Conservation (phyloP, 2,797 vertebrate species). For the Semotilus atromaculatus region DNA sequence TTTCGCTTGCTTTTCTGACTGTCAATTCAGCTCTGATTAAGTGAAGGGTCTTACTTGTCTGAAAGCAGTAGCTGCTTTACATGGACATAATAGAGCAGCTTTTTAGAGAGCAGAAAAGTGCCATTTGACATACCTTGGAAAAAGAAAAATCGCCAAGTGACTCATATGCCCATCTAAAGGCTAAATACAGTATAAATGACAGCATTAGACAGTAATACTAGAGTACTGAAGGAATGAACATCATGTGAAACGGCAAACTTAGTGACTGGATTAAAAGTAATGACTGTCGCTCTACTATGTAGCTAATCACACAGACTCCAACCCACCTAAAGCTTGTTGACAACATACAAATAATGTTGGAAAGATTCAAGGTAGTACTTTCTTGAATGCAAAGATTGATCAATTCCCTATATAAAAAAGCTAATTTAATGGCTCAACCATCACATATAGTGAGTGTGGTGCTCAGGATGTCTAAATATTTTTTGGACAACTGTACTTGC, state of each 20-base stretch:
- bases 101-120: constrained; percentile 24
- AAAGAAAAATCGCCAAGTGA: constrained; percentile 2
- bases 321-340: constrained; percentile 4
- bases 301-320: constrained; percentile 36
- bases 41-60: constrained; percentile 4
- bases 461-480: too few species aligned
- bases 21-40: constrained; percentile 25
- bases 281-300: constrained; percentile 6
- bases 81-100: background rate
- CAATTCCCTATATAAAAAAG: background rate
- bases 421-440: background rate
- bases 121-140: constrained; percentile 12
- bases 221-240: background rate
- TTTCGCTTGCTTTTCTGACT: constrained; percentile 15
- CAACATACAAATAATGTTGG: background rate
- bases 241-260: constrained; percentile 17
- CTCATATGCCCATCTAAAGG: constrained; percentile 12
- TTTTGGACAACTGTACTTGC: background rate
- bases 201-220: constrained; percentile 39
- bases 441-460: too few species aligned
- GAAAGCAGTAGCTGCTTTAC: constrained; percentile 18
- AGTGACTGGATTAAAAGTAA: constrained; percentile 24
- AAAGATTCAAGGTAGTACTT: background rate
- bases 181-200: constrained; percentile 52
- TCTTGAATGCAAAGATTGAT: background rate